Evolutionary conservation across 92 coral and sea anemone genomes (phyloP).

Genomic region (Siderastrea radians): DNA sequence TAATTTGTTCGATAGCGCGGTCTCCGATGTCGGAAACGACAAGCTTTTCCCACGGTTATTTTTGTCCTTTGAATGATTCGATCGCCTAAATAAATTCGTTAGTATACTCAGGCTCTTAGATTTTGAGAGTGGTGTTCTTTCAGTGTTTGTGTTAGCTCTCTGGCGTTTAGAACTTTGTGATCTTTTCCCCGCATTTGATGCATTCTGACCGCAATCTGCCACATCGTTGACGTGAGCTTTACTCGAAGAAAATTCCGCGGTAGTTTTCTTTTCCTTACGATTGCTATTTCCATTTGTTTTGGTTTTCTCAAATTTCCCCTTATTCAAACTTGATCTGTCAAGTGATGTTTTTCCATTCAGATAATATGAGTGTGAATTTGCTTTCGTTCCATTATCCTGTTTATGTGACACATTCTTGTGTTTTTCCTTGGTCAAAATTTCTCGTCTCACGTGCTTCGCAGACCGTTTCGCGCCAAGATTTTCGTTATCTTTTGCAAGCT

Average conservation of each 20-base stretch:
- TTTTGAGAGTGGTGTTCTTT: slow-evolving; percentile 57
- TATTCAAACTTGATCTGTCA: slow-evolving; percentile 45
- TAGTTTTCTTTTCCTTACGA: slow-evolving; percentile 38
- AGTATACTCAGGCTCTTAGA: slow-evolving; percentile 84
- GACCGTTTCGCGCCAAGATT: slow-evolving; percentile 4
- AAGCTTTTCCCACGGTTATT: slow-evolving; percentile 76
- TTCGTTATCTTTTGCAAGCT: background rate
- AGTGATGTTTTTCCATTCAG: slow-evolving; percentile 73
- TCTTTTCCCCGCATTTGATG: slow-evolving; percentile 34
- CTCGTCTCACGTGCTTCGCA: slow-evolving; percentile 63
- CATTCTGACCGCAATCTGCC: slow-evolving; percentile 26
- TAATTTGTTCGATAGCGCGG: slow-evolving; percentile 18
- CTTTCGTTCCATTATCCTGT: slow-evolving; percentile 30
- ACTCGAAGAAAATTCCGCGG: slow-evolving; percentile 22
- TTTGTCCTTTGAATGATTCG: slow-evolving; percentile 58
- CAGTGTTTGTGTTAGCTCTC: slow-evolving; percentile 54
- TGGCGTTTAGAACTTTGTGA: slow-evolving; percentile 41
- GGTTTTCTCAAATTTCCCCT: slow-evolving; percentile 54
- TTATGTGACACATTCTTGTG: slow-evolving; percentile 53
- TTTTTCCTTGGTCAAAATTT: slow-evolving; percentile 46
- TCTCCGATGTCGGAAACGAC: slow-evolving; percentile 8
- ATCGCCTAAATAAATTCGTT: slow-evolving; percentile 82
- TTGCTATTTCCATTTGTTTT: slow-evolving; percentile 60
- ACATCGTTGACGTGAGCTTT: slow-evolving; percentile 28
- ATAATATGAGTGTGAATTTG: slow-evolving; percentile 52